Conservation (phyloP, 2,113 vertebrate genomes). For the Bucco capensis region DNA sequence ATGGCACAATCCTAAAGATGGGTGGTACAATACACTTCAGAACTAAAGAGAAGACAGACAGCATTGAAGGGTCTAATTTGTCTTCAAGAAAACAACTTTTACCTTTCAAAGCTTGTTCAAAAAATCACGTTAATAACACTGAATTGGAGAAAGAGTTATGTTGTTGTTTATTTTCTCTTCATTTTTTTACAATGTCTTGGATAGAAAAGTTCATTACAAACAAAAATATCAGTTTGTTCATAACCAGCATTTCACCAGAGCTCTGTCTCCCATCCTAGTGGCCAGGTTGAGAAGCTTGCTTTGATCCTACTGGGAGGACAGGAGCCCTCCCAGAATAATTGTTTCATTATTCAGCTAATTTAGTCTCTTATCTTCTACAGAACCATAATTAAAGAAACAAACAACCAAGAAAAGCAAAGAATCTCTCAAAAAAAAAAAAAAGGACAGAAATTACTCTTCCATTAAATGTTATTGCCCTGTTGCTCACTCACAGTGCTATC, state of each 20-base stretch:
- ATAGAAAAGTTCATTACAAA: background rate
- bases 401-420: background rate
- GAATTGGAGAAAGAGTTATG: background rate
- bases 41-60: background rate
- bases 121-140: background rate
- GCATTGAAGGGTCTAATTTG: background rate
- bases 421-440: background rate
- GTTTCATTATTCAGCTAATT: background rate
- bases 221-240: background rate
- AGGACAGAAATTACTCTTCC: background rate
- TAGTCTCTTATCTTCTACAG: background rate
- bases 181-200: background rate
- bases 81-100: constrained; percentile 12
- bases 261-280: background rate
- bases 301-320: background rate
- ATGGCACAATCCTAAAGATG: background rate
- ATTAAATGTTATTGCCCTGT: background rate
- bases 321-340: background rate
- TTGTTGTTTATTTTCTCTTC: background rate
- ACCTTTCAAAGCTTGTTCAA: background rate
- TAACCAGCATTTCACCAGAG: background rate
- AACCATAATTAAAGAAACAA: background rate
- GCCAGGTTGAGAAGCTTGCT: background rate
- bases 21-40: background rate
- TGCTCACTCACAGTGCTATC: background rate